Base-by-base conservation (phyloP, 92 coral and sea anemone species). In the Paramuricea clavata region DNA sequence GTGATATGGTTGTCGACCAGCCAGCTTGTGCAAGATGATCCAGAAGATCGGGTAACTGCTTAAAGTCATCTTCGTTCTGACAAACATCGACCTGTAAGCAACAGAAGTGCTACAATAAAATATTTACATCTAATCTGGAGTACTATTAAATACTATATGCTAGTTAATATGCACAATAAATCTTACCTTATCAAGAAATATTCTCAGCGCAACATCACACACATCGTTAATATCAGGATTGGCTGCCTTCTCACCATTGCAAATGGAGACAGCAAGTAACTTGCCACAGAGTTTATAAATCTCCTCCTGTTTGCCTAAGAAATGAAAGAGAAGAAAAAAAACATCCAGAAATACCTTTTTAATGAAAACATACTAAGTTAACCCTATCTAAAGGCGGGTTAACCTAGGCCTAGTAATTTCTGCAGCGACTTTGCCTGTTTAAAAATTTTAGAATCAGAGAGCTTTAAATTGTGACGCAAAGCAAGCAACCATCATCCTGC, bases 261-360 rank as follows among this genome's bases (percentile, higher is more conserved):
- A 83, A 15, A 89, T 44, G 13, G 89, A 89, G 47, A 89, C 81
- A 12, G 86, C 92, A 67, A 89, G 71, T 47, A 89, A 50, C 75
- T 83, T 83, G 15, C 92, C 92, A 76, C 69, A 78, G 31, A 34
- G 61, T 31, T 49, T 41, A 49, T 89, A 89, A n/a, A 27, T 59
- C 43, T 77, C 43, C 2, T 77, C 17, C 42, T 54, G 65, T 77
- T 50, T 77, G 21, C 31, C 82, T 77, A 50, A 39, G 44, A 39
- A 39, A n/a, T n/a, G n/a, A n/a, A 4, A 39, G 44, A 39, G 44
- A 39, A 39, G 10, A 39, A 10, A 39, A 39, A 39, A 39, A 4
- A 39, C 10, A 39, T 39, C 44, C 10, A 39, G 44, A 4, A 39
- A 39, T 10, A 39, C 44, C 44, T 4, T 39, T 39, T 10, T 39